These are phyloP conservation scores for Argopecten irradians DNA, from an alignment of 1,140 invertebrate species.

Conservation along the genomic window DNA sequence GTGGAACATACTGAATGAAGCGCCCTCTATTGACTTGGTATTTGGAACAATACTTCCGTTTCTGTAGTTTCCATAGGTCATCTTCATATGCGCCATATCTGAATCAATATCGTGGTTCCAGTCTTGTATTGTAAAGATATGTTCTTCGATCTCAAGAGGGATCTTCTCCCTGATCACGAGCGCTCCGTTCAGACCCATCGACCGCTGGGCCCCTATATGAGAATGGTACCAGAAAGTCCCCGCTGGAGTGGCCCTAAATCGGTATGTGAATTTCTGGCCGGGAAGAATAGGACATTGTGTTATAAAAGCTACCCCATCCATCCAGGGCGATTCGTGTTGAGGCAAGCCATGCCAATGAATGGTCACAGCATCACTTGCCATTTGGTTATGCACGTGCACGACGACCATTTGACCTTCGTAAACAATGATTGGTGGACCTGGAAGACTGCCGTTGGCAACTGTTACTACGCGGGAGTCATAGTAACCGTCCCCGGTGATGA, in stretches of 20 bases:
- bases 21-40: slow-evolving; percentile 52
- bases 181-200: slow-evolving; percentile 58
- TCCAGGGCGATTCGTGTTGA: slow-evolving; percentile 88
- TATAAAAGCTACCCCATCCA: slow-evolving; percentile 92
- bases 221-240: slow-evolving; percentile 70
- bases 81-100: slow-evolving; percentile 53
- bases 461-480: slow-evolving; percentile 45
- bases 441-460: slow-evolving; percentile 59
- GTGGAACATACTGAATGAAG: slow-evolving; percentile 53
- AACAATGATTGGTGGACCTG: slow-evolving; percentile 80
- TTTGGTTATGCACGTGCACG: slow-evolving; percentile 83
- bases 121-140: slow-evolving; percentile 43
- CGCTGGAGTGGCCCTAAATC: slow-evolving; percentile 76
- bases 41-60: slow-evolving; percentile 42
- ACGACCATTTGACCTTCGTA: slow-evolving; percentile 90
- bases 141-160: slow-evolving; percentile 31
- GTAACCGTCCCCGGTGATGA: slow-evolving; percentile 61
- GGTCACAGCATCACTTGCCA: slow-evolving; percentile 87
- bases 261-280: slow-evolving; percentile 89
- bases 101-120: slow-evolving; percentile 60
- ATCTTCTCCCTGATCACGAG: slow-evolving; percentile 48
- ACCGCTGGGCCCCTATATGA: slow-evolving; percentile 58
- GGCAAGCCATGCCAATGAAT: slow-evolving; percentile 93
- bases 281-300: slow-evolving; percentile 93
- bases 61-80: slow-evolving; percentile 54